A percentile compares a stretch with the other conserved stretches of the same genome.
These are phyloP conservation scores for Mohoua ochrocephala DNA, from an alignment of 2,113 vertebrate species.

Conservation along the genomic window DNA sequence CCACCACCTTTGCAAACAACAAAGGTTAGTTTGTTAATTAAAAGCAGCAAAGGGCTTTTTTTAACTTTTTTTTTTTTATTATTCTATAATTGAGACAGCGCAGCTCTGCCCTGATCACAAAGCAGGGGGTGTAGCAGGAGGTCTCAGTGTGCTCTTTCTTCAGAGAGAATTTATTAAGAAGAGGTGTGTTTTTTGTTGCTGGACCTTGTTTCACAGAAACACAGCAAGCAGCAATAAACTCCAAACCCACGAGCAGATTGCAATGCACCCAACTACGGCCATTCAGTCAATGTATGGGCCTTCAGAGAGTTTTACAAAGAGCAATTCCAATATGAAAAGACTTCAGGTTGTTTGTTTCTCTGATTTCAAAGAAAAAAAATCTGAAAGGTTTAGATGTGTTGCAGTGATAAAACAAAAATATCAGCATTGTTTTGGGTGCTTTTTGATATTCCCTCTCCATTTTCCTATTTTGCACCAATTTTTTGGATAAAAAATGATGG, in stretches of 20 bases:
- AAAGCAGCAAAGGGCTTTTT: neutral
- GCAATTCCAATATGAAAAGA: neutral
- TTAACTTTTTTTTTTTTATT: neutral
- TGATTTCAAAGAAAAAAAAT: neutral
- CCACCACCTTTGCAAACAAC: neutral
- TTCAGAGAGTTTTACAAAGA: neutral
- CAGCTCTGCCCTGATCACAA: neutral
- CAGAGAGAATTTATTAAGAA: constrained; percentile 5
- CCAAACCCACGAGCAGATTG: neutral
- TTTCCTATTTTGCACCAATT: constrained; percentile 28
- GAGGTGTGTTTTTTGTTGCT: neutral
- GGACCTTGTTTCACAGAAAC: neutral
- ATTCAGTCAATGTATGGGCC: constrained; percentile 37
- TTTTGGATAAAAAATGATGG: constrained; percentile 21
- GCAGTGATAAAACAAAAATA: neutral
- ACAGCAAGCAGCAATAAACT: neutral
- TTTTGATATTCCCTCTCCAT: constrained; percentile 21
- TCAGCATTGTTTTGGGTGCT: neutral
- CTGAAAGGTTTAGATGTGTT: neutral
- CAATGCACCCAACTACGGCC: neutral
- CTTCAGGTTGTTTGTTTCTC: neutral
- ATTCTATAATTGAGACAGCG: neutral
- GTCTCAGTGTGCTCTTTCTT: neutral
- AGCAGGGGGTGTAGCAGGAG: neutral
- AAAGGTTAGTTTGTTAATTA: neutral